phyloP scores from a whole-genome alignment of 2,797 vertebrate genomes.

The Hylomyscus alleni region DNA sequence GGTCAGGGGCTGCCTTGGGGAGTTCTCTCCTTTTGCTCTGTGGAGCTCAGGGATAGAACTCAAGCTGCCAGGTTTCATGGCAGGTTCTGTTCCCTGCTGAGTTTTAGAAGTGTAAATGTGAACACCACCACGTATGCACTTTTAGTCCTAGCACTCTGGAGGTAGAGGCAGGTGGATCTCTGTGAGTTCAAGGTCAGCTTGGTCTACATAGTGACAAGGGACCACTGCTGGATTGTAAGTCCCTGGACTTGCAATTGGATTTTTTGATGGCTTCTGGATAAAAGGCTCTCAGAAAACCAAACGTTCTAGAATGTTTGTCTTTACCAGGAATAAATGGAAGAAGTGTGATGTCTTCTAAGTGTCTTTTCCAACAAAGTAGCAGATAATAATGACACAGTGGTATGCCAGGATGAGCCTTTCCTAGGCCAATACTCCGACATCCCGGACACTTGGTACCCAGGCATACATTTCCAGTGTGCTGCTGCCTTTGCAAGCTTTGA shows the following conservation, averaged over 20 bases:
- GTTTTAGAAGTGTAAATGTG: neutral
- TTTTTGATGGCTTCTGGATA: neutral
- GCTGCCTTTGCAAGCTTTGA: neutral
- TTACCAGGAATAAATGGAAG: neutral
- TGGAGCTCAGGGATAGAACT: neutral
- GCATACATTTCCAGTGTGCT: neutral
- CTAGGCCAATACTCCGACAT: neutral
- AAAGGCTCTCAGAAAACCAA: neutral
- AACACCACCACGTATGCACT: accelerated
- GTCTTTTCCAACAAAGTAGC: neutral
- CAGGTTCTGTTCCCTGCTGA: neutral
- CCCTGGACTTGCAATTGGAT: neutral
- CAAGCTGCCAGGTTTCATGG: neutral
- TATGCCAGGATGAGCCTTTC: neutral
- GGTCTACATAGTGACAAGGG: neutral
- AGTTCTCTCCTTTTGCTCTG: neutral
- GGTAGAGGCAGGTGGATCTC: neutral
- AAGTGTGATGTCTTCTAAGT: neutral
- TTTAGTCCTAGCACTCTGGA: neutral
- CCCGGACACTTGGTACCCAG: neutral
- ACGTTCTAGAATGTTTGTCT: neutral
- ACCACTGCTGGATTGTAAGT: neutral
- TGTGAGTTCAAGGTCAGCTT: neutral
- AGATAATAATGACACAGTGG: neutral
- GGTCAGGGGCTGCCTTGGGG: neutral